phyloP scores from a whole-genome alignment of 2,888 invertebrate genomes.

The Meiosimyza decipiens region DNA sequence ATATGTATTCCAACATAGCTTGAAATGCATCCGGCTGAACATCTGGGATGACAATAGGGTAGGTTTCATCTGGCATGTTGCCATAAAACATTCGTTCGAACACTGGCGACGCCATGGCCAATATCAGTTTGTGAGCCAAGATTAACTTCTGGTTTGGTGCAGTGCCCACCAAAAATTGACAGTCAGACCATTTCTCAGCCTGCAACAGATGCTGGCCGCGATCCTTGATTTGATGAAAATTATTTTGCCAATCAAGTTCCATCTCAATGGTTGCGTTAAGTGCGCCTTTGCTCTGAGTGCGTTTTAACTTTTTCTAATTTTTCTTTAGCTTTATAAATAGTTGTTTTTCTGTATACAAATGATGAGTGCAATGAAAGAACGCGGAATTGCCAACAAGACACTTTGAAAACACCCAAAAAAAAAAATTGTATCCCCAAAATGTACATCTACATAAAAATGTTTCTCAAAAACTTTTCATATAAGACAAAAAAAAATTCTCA shows the following conservation, averaged over 20 bases:
- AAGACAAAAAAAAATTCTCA: too few species aligned
- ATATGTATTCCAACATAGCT: conserved; percentile 84
- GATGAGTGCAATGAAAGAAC: too few species aligned
- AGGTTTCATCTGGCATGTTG: conserved; percentile 81
- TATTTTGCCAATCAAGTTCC: conserved; percentile 79
- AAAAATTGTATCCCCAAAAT: too few species aligned
- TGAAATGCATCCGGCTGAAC: conserved; percentile 89
- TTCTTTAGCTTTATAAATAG: background rate
- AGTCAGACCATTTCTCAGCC: conserved; percentile 85
- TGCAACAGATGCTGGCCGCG: conserved; percentile 80
- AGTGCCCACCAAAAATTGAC: conserved; percentile 83
- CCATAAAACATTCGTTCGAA: conserved; percentile 92
- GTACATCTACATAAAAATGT: too few species aligned
- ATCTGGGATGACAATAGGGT: conserved; percentile 83
- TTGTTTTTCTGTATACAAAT: too few species aligned
- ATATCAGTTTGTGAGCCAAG: conserved; percentile 82
- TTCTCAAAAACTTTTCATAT: too few species aligned
- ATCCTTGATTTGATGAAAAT: conserved; percentile 77
- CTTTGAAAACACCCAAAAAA: too few species aligned
- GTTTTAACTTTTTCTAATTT: background rate
- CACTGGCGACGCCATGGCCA: conserved; percentile 89
- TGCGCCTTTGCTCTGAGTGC: background rate
- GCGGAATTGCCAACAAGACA: too few species aligned
- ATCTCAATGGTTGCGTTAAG: conserved; percentile 40
- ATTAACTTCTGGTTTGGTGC: conserved; percentile 80